Evolutionary conservation across 2,113 vertebrate genomes (phyloP).

Genomic region (Vidua chalybeata): DNA sequence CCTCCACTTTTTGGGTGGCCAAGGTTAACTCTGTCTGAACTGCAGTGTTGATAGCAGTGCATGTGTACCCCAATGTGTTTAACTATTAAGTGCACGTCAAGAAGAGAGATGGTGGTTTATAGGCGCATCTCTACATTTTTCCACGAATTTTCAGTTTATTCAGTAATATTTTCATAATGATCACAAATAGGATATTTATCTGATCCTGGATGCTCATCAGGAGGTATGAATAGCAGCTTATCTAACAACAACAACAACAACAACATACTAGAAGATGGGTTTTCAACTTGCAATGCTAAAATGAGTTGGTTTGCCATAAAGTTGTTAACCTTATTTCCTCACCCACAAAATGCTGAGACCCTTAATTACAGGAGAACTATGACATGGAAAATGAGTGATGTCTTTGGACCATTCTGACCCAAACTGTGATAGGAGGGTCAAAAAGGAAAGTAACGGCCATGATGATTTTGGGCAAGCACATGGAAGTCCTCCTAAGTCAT

Average conservation of each 20-base stretch:
- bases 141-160: background rate
- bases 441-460: background rate
- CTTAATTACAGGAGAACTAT: background rate
- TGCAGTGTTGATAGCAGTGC: background rate
- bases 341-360: background rate
- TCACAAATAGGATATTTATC: background rate
- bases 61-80: fast-evolving
- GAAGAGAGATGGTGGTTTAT: background rate
- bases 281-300: background rate
- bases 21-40: background rate
- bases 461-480: background rate
- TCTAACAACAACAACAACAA: background rate
- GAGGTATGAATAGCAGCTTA: background rate
- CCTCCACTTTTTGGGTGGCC: background rate
- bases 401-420: background rate
- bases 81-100: background rate
- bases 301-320: background rate
- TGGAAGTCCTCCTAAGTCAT: background rate
- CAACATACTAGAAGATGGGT: background rate
- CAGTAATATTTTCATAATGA: background rate
- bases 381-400: fast-evolving
- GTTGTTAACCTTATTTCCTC: background rate
- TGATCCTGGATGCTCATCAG: background rate
- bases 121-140: background rate
- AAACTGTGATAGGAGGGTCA: background rate